These are phyloP conservation scores for Didymodactylos carnosus DNA, from an alignment of 2,888 invertebrate genomes.

Conservation along the genomic window DNA sequence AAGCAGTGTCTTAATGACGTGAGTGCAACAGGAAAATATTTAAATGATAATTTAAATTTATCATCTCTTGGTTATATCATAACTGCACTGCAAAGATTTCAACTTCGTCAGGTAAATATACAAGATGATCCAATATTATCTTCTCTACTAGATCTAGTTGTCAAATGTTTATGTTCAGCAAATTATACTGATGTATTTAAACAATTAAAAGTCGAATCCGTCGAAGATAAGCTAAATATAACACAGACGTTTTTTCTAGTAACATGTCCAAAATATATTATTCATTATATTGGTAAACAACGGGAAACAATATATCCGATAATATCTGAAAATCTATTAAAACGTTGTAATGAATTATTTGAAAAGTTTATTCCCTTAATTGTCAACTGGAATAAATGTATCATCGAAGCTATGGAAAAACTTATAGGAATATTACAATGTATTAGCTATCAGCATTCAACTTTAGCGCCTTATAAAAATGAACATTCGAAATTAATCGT, in stretches of 20 bases:
- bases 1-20: not conserved
- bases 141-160: not conserved
- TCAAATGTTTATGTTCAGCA: not conserved
- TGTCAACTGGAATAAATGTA: too few species aligned
- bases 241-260: not conserved
- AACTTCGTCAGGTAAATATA: not conserved
- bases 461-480: too few species aligned
- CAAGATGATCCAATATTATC: not conserved
- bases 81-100: not conserved
- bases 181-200: not conserved
- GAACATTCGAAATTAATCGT: too few species aligned
- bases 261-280: not conserved
- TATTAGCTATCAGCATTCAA: too few species aligned
- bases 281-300: not conserved
- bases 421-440: too few species aligned
- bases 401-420: too few species aligned
- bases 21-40: not conserved
- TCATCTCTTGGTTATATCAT: not conserved
- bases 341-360: too few species aligned
- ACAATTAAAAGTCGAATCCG: not conserved
- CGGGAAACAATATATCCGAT: not conserved
- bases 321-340: too few species aligned
- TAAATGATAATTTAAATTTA: not conserved
- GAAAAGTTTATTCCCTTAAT: too few species aligned
- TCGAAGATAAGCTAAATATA: not conserved